Conservation (phyloP, 2,888 invertebrate species). For the Achlya flavicornis region DNA sequence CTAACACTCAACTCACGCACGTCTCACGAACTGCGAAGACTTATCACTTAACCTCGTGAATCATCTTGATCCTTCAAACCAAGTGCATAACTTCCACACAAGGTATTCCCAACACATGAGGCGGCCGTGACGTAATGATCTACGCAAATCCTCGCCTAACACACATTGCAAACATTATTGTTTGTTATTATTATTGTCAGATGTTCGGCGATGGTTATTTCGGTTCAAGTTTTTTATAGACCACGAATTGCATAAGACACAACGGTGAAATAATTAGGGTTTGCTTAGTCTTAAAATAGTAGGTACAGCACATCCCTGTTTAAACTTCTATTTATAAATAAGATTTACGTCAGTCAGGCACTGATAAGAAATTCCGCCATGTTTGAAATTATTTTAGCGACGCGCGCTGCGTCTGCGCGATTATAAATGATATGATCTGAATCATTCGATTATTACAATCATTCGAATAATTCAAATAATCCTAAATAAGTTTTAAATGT, state of each 20-base stretch:
- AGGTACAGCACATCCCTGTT: constrained; percentile 28
- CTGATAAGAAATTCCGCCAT: constrained; percentile 53
- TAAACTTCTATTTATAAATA: constrained; percentile 35
- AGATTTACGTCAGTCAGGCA: constrained; percentile 22
- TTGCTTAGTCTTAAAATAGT: constrained; percentile 29
- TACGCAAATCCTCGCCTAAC: constrained; percentile 39
- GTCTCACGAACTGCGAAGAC: constrained; percentile 39
- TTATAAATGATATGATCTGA: too few relatives aligned
- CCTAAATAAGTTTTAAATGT: too few relatives aligned
- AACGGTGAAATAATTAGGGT: constrained; percentile 27
- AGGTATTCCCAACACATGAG: constrained; percentile 42
- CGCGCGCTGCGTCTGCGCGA: too few relatives aligned
- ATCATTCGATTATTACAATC: too few relatives aligned
- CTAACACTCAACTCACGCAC: constrained; percentile 26
- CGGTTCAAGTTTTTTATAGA: constrained; percentile 22
- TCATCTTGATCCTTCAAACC: constrained; percentile 48
- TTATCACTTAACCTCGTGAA: constrained; percentile 67
- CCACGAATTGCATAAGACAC: constrained; percentile 32
- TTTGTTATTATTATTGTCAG: constrained; percentile 55
- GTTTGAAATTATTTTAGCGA: constrained; percentile 30
- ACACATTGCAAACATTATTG: constrained; percentile 43
- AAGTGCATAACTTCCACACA: constrained; percentile 35
- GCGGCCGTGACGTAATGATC: constrained; percentile 54
- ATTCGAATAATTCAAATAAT: too few relatives aligned
- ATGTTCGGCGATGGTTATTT: constrained; percentile 33